Evolutionary conservation across 2,113 vertebrate genomes (phyloP).

Genomic region (Puma concolor): DNA sequence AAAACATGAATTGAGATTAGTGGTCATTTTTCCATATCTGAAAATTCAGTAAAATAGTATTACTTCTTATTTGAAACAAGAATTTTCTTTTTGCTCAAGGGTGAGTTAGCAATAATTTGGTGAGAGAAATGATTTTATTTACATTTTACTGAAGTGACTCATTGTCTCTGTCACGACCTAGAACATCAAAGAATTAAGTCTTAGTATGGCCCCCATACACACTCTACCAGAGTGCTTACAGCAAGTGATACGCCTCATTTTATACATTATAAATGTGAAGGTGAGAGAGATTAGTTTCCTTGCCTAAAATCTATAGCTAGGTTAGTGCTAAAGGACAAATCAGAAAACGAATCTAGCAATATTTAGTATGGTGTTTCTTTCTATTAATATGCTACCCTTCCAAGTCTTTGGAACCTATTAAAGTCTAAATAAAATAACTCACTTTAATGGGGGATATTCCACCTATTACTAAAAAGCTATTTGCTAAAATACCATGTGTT

Average conservation of each 20-base stretch:
- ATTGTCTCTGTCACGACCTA: neutral
- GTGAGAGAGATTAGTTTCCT: neutral
- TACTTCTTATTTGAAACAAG: slow-evolving; percentile 9
- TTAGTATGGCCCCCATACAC: neutral
- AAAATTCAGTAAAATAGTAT: slow-evolving; percentile 45
- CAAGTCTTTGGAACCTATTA: slow-evolving; percentile 5
- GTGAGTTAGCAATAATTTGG: slow-evolving; percentile 2
- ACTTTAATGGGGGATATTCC: neutral
- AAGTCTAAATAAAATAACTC: slow-evolving; percentile 41
- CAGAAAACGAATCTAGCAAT: slow-evolving; percentile 19
- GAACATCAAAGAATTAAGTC: slow-evolving; percentile 26
- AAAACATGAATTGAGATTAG: slow-evolving; percentile 34
- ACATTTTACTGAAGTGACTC: slow-evolving; percentile 9
- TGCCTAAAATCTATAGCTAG: neutral
- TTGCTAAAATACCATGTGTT: neutral
- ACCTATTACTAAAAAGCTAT: neutral
- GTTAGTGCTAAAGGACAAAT: slow-evolving; percentile 27
- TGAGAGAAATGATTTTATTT: slow-evolving; percentile 32
- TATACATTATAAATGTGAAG: neutral
- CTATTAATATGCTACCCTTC: neutral
- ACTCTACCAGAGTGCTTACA: neutral
- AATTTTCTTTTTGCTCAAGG: neutral
- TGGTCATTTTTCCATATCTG: neutral
- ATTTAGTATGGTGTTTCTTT: neutral
- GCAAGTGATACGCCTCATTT: neutral